A percentile compares a stretch with the other conserved stretches of the same genome.
Conservation (phyloP, 2,888 invertebrate genomes). For the Drosophila acutilabella region DNA sequence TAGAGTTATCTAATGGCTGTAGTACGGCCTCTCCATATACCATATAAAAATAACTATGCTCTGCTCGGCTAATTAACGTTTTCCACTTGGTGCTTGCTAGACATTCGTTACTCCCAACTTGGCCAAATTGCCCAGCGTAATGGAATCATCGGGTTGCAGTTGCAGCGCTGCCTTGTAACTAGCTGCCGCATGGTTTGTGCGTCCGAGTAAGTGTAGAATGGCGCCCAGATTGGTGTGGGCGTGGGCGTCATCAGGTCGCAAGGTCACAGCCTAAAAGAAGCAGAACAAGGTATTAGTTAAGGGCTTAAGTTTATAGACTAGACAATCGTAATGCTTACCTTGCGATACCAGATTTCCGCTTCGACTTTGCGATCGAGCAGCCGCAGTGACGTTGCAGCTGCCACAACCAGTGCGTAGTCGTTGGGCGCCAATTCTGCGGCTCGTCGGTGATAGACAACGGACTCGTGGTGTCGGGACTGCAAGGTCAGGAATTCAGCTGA, state of each 20-base stretch:
- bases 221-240: conserved; percentile 98
- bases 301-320: no score
- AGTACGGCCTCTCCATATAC: conserved; percentile 37
- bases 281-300: rapidly evolving
- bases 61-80: conserved; percentile 66
- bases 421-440: conserved; percentile 92
- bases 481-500: conserved; percentile 95
- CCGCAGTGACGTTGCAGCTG: conserved; percentile 94
- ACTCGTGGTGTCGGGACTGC: conserved; percentile 91
- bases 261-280: conserved; percentile 82
- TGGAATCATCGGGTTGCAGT: conserved; percentile 94
- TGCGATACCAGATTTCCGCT: conserved; percentile 95
- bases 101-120: conserved; percentile 86
- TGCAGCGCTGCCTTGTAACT: conserved; percentile 94
- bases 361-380: conserved; percentile 92
- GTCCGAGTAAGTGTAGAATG: conserved; percentile 96
- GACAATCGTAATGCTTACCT: conserved; percentile 86
- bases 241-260: conserved; percentile 91
- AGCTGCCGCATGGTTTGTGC: conserved; percentile 93
- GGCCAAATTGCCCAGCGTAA: conserved; percentile 95
- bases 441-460: conserved; percentile 91
- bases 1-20: conserved; percentile 73
- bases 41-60: conserved; percentile 77
- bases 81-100: conserved; percentile 56
- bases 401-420: conserved; percentile 93